phyloP scores from a whole-genome alignment of 1,140 invertebrate species.

The Chrysoperla carnea region DNA sequence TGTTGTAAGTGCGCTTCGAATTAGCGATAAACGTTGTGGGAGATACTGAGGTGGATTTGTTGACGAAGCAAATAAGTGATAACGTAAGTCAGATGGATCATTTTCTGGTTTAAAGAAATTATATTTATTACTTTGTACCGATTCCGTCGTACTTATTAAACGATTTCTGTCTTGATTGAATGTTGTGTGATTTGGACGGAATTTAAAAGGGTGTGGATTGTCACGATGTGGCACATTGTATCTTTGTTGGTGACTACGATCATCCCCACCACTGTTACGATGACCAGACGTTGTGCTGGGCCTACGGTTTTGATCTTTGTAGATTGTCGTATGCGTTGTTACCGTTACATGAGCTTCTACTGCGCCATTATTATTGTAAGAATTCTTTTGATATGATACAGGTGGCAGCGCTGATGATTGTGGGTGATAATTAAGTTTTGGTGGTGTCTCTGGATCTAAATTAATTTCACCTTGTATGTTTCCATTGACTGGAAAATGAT shows the following conservation, averaged over 20 bases:
- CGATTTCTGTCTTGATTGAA: constrained; percentile 4
- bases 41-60: constrained; percentile 12
- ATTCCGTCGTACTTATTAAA: constrained; percentile 2
- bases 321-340: constrained; percentile 9
- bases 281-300: too few species aligned
- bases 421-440: not conserved
- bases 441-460: constrained; percentile 15
- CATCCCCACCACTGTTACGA: too few species aligned
- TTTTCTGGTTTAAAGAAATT: too few species aligned
- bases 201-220: not conserved
- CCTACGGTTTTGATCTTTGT: constrained; percentile 1
- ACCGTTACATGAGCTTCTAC: constrained; percentile 11
- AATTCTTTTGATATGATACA: constrained; percentile 12
- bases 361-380: constrained; percentile 7
- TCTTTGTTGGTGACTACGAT: too few species aligned
- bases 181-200: not conserved
- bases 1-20: too few species aligned
- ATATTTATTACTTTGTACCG: not conserved
- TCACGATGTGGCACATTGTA: too few species aligned
- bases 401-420: constrained; percentile 12
- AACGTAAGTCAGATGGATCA: too few species aligned
- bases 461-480: constrained; percentile 9
- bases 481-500: not conserved
- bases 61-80: constrained; percentile 3
- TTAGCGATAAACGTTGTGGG: constrained; percentile 1